These are phyloP conservation scores for Apamea monoglypha DNA, from an alignment of 2,888 invertebrate species.

Conservation along the genomic window DNA sequence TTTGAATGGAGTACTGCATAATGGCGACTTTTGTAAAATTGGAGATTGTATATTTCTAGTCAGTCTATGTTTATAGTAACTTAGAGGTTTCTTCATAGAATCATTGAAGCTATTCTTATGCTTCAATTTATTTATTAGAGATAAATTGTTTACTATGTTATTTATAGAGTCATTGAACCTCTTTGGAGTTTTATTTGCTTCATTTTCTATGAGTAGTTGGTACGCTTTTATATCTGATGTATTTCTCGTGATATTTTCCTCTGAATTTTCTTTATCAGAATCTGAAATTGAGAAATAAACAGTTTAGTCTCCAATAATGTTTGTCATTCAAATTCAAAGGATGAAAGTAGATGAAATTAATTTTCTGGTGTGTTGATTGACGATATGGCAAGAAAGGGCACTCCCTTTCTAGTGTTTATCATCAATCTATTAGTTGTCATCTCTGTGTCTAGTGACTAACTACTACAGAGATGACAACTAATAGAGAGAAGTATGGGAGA, in stretches of 20 bases:
- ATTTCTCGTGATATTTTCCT: constrained; percentile 67
- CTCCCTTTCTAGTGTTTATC: no score
- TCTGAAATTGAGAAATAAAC: constrained; percentile 73
- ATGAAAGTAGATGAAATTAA: not conserved
- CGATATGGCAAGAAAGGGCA: not conserved
- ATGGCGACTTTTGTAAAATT: constrained; percentile 75
- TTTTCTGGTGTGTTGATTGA: not conserved
- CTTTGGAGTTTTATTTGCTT: constrained; percentile 66
- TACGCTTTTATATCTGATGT: constrained; percentile 78
- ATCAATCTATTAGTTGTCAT: no score
- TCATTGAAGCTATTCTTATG: constrained; percentile 62
- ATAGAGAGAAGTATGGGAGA: not conserved
- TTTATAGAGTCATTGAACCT: constrained; percentile 80
- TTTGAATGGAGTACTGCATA: constrained; percentile 85
- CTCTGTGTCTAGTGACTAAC: no score
- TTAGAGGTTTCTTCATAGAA: constrained; percentile 61
- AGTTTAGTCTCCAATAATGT: not conserved
- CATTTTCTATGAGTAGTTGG: constrained; percentile 80
- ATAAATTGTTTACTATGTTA: constrained; percentile 78
- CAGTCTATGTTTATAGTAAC: constrained; percentile 69
- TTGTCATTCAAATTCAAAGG: not conserved
- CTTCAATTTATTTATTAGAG: constrained; percentile 73
- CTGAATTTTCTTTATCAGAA: constrained; percentile 83
- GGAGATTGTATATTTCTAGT: constrained; percentile 72
- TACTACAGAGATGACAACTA: not conserved